Percentiles rank a stretch among this genome's conserved stretches.
phyloP scores from a whole-genome alignment of 2,797 vertebrate species.

The Aphelocoma californica region DNA sequence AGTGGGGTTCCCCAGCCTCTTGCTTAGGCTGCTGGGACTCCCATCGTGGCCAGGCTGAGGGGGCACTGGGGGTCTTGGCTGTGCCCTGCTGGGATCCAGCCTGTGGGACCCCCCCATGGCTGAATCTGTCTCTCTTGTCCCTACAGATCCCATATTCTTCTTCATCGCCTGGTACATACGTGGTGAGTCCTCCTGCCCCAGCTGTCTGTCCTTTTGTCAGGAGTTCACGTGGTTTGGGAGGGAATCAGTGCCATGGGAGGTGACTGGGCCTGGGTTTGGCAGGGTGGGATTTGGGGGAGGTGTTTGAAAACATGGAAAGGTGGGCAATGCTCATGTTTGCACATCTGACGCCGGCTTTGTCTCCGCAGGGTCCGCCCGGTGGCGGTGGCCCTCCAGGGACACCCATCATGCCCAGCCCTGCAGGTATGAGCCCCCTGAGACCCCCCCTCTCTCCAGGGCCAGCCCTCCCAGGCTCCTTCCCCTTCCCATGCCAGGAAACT shows the following conservation, averaged over 20 bases:
- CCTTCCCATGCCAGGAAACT: not conserved
- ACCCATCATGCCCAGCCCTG: constrained; percentile 98
- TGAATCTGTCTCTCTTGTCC: constrained; percentile 43
- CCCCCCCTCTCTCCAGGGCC: not conserved
- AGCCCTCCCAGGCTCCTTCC: not conserved
- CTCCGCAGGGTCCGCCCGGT: constrained; percentile 89
- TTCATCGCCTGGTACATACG: constrained; percentile 96
- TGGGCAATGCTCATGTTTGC: accelerated
- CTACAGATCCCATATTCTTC: constrained; percentile 97
- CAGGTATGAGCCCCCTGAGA: constrained; percentile 78
- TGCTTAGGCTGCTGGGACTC: not conserved
- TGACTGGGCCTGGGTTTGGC: not conserved
- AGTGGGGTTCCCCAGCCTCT: not conserved
- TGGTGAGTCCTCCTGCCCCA: constrained; percentile 80
- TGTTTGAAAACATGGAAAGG: accelerated
- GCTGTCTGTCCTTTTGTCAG: accelerated
- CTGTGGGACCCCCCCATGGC: accelerated
- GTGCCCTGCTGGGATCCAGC: not conserved
- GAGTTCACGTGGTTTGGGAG: accelerated
- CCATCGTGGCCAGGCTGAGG: not conserved
- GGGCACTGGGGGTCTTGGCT: accelerated
- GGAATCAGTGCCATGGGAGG: accelerated
- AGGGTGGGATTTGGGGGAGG: not conserved
- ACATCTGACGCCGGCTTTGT: not conserved
- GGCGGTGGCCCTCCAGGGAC: constrained; percentile 98